phyloP scores from a whole-genome alignment of 2,797 vertebrate genomes.

The Microctenopoma lineatum region DNA sequence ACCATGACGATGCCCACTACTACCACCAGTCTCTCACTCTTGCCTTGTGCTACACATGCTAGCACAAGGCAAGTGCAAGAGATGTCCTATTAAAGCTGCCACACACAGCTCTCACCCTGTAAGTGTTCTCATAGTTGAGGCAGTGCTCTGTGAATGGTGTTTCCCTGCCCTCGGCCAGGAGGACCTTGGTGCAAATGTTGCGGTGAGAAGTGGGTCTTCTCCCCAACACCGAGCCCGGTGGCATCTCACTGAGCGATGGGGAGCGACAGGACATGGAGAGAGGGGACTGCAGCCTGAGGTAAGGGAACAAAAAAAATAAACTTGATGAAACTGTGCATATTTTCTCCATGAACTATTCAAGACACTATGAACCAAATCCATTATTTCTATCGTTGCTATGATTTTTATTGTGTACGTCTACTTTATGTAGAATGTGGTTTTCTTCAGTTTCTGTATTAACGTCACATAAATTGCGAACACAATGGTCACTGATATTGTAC shows the following conservation, averaged over 20 bases:
- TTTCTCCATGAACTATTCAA: not conserved
- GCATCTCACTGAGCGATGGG: slow-evolving; percentile 83
- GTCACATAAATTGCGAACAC: not conserved
- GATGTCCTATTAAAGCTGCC: no score
- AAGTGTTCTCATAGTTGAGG: slow-evolving; percentile 88
- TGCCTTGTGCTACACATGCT: no score
- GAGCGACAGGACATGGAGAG: slow-evolving; percentile 82
- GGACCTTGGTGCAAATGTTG: slow-evolving; percentile 93
- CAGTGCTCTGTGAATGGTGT: slow-evolving; percentile 91
- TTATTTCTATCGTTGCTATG: not conserved
- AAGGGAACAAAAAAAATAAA: slow-evolving; percentile 10
- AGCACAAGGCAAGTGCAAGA: no score
- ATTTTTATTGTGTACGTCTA: not conserved
- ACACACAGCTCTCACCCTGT: no score
- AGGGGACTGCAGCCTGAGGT: slow-evolving; percentile 80
- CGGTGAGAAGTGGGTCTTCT: slow-evolving; percentile 87
- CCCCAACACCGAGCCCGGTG: slow-evolving; percentile 77
- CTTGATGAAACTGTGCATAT: not conserved
- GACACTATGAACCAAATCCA: not conserved
- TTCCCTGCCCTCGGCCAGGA: slow-evolving; percentile 88
- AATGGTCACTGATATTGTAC: no score
- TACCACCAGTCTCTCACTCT: no score
- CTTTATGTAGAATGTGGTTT: not conserved
- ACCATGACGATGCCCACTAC: no score
- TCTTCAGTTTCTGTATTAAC: no score